Conservation (phyloP, 2,888 invertebrate species). For the Platerodrilus igneus region DNA sequence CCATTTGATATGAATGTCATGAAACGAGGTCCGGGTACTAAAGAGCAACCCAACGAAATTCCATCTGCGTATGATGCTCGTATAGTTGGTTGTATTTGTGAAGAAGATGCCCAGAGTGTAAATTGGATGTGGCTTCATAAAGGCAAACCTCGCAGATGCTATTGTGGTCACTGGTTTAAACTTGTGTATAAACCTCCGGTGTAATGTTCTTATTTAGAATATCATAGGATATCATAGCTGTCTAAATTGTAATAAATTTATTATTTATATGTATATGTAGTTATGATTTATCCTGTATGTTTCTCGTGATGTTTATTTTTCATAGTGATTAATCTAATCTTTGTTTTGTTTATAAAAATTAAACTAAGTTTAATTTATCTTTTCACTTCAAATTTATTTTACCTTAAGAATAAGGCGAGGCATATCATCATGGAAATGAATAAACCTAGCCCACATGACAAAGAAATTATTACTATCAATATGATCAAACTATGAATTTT, state of each 20-base stretch:
- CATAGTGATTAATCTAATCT: no score
- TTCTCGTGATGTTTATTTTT: no score
- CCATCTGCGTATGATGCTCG: conserved; percentile 87
- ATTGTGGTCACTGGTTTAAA: conserved; percentile 97
- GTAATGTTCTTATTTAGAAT: conserved; percentile 47
- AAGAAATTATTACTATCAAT: no score
- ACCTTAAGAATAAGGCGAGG: no score
- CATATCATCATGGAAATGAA: no score
- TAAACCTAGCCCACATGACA: no score
- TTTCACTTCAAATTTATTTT: no score
- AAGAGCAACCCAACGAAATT: conserved; percentile 80
- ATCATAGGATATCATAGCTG: conserved; percentile 35
- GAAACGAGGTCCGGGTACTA: conserved; percentile 75
- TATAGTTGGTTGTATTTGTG: conserved; percentile 93
- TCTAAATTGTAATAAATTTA: conserved; percentile 35
- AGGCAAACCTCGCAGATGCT: conserved; percentile 86
- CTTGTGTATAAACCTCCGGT: conserved; percentile 71
- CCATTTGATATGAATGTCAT: conserved; percentile 80
- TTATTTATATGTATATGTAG: conserved; percentile 23
- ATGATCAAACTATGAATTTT: no score
- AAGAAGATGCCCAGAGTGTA: conserved; percentile 85
- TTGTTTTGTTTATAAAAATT: no score
- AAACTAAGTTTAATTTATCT: no score
- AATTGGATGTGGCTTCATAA: conserved; percentile 95
- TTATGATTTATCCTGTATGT: no score